A percentile compares a stretch with the other conserved stretches of the same genome.
These are phyloP conservation scores for Eupelmus urozonus DNA, from an alignment of 2,888 invertebrate species.

Conservation along the genomic window DNA sequence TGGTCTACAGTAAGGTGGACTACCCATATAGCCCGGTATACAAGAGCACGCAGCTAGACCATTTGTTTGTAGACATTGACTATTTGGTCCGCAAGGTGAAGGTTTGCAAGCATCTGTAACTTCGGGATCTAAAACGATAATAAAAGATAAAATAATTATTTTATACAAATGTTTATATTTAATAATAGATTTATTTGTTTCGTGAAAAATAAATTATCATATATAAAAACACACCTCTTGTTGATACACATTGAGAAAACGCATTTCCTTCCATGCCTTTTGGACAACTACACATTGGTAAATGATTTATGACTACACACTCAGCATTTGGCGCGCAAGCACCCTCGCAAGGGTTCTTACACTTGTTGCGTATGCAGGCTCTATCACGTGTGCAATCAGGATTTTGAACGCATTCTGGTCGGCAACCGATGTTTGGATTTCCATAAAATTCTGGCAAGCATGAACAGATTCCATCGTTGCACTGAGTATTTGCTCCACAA, in stretches of 20 bases:
- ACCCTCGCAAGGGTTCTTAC: conserved; percentile 82
- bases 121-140: conserved; percentile 71
- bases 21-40: conserved; percentile 85
- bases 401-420: conserved; percentile 77
- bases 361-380: conserved; percentile 78
- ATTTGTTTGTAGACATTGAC: conserved; percentile 77
- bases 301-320: conserved; percentile 85
- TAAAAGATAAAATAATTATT: conserved; percentile 17
- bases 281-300: conserved; percentile 81
- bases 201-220: too few species aligned
- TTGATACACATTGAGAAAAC: conserved; percentile 83
- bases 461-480: conserved; percentile 81
- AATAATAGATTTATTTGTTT: too few species aligned
- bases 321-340: conserved; percentile 86
- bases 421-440: conserved; percentile 78
- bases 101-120: conserved; percentile 79
- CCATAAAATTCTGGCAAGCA: conserved; percentile 82
- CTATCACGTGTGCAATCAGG: conserved; percentile 75
- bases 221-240: conserved; percentile 56
- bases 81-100: conserved; percentile 81
- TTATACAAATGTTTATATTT: too few species aligned
- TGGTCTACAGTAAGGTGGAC: conserved; percentile 85
- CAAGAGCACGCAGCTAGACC: conserved; percentile 79
- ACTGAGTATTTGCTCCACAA: conserved; percentile 84
- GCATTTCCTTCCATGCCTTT: conserved; percentile 86